Evolutionary conservation across 2,113 vertebrate species (phyloP), one percentile per base, ranked within the genome.

Genomic region (Tretioscincus oriximinensis): DNA sequence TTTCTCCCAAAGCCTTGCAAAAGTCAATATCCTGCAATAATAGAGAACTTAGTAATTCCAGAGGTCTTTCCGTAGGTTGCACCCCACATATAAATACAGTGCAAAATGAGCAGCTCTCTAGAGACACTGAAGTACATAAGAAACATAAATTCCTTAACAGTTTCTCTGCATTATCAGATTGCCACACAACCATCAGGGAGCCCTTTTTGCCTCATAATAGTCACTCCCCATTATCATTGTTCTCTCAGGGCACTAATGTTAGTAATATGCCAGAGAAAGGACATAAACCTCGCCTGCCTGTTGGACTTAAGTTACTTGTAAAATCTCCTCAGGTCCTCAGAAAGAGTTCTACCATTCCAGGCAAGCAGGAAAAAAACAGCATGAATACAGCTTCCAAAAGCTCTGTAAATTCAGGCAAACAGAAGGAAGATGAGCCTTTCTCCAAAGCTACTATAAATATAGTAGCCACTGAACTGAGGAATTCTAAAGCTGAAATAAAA

Each of bases 341-440:
- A 91, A 97, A 94, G 87, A 95, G 90, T 83, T 94, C 93, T 18
- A 93, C 94, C 0, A 91, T 97, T 12, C 95, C 97, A 72, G 97
- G 95, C 76, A 98, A 98, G 83, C 96, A 96, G 74, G 97, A 98
- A 79, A 98, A 98, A 88, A 97, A 98, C 87, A 97, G 95, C 83
- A 95, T 97, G 85, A 97, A 98, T 84, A 95, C 94, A 78, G 96
- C 96, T 77, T 97, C 96, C 75, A 97, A 94, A 92, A 96, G 95
- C 61, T 94, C 85, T 0, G 96, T 90, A 70, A 87, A 90, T 68
- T 86, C 84, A 11, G 92, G 77, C 82, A 92, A 85, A 73, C 81
- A 87, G 20, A 91, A 85, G 49, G 91, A 92, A 4, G 86, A 84
- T 18, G 88, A 85, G 29, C 75, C 89, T 7, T 0, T 74, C 16